Conservation (phyloP, 2,888 invertebrate species). For the Archaeoteleia sp. region DNA sequence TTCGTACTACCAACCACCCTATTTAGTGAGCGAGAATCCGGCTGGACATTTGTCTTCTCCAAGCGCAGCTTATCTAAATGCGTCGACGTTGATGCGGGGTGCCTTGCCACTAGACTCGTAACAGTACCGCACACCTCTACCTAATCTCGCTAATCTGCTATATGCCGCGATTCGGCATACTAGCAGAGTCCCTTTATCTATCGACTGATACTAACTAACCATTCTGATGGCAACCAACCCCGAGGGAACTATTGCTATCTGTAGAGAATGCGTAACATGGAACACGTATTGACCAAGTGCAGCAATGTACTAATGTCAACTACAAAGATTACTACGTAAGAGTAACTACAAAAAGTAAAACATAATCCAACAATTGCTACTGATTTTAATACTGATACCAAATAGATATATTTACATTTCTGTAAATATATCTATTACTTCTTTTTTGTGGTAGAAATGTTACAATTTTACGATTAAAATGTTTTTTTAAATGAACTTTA, state of each 20-base stretch:
- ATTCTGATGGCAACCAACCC: constrained; percentile 57
- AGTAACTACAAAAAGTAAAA: neutral
- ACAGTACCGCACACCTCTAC: constrained; percentile 23
- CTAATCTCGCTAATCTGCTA: constrained; percentile 67
- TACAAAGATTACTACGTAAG: constrained; percentile 5
- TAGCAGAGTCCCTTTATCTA: constrained; percentile 60
- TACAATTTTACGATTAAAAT: too few relatives aligned
- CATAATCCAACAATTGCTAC: too few relatives aligned
- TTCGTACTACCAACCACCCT: constrained; percentile 15
- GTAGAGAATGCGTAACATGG: constrained; percentile 15
- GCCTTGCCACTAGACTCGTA: constrained; percentile 14
- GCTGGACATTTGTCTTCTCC: constrained; percentile 36
- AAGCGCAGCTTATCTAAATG: constrained; percentile 43
- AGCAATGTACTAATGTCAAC: neutral
- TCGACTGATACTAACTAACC: constrained; percentile 59
- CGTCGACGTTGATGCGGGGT: constrained; percentile 59
- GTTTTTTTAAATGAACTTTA: too few relatives aligned
- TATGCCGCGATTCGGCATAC: constrained; percentile 57
- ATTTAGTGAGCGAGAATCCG: constrained; percentile 18
- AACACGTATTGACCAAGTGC: constrained; percentile 3
- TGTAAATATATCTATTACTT: too few relatives aligned
- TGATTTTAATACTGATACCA: too few relatives aligned
- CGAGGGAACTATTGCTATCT: constrained; percentile 33
- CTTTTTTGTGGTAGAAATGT: too few relatives aligned
- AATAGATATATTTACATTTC: too few relatives aligned